Evolutionary conservation across 2,888 invertebrate genomes (phyloP).

Genomic region (Spisula solida): DNA sequence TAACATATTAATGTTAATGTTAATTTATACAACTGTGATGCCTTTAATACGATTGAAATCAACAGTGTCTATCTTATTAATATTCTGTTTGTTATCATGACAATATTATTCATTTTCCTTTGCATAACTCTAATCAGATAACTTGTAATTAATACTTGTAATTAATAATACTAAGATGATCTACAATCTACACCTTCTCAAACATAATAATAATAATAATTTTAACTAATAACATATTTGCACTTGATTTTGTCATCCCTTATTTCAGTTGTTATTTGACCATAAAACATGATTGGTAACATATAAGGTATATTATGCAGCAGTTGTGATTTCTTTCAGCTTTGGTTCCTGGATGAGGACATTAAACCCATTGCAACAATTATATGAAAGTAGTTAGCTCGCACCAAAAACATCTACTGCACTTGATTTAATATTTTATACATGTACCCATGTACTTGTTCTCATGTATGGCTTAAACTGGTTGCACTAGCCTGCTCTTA

Average conservation of each 20-base stretch:
- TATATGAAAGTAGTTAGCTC: no score
- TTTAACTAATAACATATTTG: not conserved
- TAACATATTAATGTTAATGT: no score
- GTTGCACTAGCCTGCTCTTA: no score
- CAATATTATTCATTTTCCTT: not conserved
- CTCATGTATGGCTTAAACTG: no score
- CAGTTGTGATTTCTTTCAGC: no score
- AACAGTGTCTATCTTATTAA: not conserved
- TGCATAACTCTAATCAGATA: slow-evolving; percentile 5
- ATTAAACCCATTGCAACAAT: no score
- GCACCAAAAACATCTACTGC: no score
- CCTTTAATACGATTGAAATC: not conserved
- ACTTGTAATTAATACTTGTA: not conserved
- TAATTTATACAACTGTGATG: not conserved
- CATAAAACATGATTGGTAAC: no score
- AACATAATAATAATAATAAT: not conserved
- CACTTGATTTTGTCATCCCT: not conserved
- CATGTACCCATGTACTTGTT: no score
- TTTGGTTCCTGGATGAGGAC: no score
- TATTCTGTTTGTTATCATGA: not conserved
- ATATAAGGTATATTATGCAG: no score
- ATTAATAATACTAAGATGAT: not conserved
- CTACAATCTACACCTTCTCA: not conserved
- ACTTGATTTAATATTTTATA: no score
- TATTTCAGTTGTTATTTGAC: not conserved